A percentile compares a stretch with the other conserved stretches of the same genome.
phyloP scores from a whole-genome alignment of 2,113 vertebrate genomes.

The Urocolius indicus region DNA sequence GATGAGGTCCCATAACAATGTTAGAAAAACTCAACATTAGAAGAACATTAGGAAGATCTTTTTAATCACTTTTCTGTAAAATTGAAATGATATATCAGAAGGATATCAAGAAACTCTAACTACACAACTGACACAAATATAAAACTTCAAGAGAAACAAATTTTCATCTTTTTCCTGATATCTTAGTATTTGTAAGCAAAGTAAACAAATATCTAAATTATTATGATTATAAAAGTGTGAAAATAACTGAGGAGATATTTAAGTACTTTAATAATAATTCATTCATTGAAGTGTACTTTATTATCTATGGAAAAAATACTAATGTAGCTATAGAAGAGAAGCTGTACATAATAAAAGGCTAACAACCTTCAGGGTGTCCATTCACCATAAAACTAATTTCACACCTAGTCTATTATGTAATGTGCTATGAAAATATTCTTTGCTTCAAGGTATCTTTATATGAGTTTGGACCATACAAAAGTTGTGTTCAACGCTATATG shows the following conservation, averaged over 20 bases:
- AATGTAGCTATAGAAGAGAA: constrained; percentile 40
- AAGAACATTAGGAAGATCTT: background rate
- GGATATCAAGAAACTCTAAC: background rate
- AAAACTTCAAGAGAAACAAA: background rate
- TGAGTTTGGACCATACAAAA: constrained; percentile 7
- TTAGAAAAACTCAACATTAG: background rate
- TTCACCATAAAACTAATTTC: constrained; percentile 79
- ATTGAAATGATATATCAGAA: background rate
- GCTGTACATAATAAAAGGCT: constrained; percentile 58
- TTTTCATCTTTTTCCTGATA: background rate
- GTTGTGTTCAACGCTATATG: background rate
- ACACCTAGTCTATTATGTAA: constrained; percentile 79
- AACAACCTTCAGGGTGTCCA: constrained; percentile 68
- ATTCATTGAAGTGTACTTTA: constrained; percentile 41
- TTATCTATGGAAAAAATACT: constrained; percentile 47
- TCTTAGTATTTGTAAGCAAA: background rate
- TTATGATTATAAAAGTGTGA: background rate
- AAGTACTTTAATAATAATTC: background rate
- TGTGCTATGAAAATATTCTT: constrained; percentile 74
- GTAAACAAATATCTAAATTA: background rate
- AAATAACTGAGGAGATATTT: background rate
- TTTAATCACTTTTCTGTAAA: background rate
- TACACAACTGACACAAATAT: background rate
- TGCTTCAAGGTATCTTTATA: constrained; percentile 67
- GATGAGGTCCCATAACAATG: background rate